These are phyloP conservation scores for Calyptommatus sinebrachiatus DNA, from an alignment of 2,113 vertebrate species.

Conservation along the genomic window DNA sequence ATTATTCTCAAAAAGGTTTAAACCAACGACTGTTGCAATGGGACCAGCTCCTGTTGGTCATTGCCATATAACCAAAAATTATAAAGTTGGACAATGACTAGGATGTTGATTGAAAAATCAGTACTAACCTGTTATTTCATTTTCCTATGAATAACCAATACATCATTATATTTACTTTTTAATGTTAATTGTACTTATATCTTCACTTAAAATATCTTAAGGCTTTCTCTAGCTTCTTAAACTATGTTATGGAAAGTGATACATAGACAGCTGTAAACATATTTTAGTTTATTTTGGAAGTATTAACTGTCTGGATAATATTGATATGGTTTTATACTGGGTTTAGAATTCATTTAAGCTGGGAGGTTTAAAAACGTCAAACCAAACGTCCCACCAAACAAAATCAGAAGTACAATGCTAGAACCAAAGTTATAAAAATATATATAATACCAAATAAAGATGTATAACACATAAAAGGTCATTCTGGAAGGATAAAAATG, in stretches of 20 bases:
- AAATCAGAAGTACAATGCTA: too few relatives aligned
- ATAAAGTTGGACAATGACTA: background rate
- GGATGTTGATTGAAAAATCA: constrained; percentile 5
- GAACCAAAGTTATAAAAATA: too few relatives aligned
- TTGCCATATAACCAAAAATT: background rate
- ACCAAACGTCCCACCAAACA: too few relatives aligned
- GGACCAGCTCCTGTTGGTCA: background rate
- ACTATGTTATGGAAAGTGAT: constrained; percentile 11
- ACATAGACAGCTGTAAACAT: constrained; percentile 28
- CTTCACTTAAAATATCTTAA: constrained; percentile 18
- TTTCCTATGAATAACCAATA: background rate
- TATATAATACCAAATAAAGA: too few relatives aligned
- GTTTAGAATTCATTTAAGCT: constrained; percentile 2
- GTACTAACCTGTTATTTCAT: background rate
- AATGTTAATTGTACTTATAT: background rate
- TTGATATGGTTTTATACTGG: background rate
- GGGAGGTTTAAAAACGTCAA: constrained; percentile 5
- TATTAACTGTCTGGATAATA: constrained; percentile 24
- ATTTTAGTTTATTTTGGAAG: constrained; percentile 4
- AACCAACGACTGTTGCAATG: background rate
- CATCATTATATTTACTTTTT: background rate
- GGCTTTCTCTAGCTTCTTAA: constrained; percentile 11
- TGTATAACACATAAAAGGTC: too few relatives aligned
- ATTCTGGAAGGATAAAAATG: too few relatives aligned
- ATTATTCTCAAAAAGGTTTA: background rate